Percentiles rank a stretch among this genome's conserved stretches.
Conservation (phyloP, 2,888 invertebrate genomes). For the Drosophila quasianomalipes region DNA sequence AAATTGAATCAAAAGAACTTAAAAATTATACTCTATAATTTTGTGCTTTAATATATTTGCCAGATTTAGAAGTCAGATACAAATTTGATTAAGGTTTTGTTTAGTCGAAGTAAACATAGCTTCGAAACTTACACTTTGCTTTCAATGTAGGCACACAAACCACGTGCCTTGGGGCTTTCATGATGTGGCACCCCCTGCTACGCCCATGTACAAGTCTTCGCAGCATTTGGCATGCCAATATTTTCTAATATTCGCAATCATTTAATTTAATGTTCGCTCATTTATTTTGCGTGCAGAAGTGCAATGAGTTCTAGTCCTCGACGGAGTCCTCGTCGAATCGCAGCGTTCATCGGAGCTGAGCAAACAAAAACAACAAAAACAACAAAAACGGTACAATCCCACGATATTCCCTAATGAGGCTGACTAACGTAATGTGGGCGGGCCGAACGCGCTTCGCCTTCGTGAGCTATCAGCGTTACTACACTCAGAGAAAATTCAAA, state of each 20-base stretch:
- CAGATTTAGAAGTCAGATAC: neutral
- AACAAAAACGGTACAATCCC: slow-evolving; percentile 58
- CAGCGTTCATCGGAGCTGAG: slow-evolving; percentile 55
- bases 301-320: neutral
- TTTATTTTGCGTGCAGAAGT: slow-evolving; percentile 64
- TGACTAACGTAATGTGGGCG: slow-evolving; percentile 76
- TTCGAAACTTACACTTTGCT: neutral
- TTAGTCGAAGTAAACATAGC: neutral
- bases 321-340: slow-evolving; percentile 19
- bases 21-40: neutral
- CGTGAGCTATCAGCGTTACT: slow-evolving; percentile 45
- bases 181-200: neutral
- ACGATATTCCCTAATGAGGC: slow-evolving; percentile 76
- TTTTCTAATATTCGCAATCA: slow-evolving; percentile 79
- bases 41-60: neutral
- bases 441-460: slow-evolving; percentile 54
- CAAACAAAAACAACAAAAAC: slow-evolving; percentile 56
- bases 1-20: neutral
- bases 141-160: neutral
- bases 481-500: neutral
- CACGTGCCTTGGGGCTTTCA: too few species aligned
- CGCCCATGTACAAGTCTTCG: slow-evolving; percentile 18
- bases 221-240: slow-evolving; percentile 71
- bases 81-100: neutral
- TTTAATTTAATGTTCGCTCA: slow-evolving; percentile 75